Base-by-base conservation (phyloP, 2,888 invertebrate species). In the Xestia ashworthii region DNA sequence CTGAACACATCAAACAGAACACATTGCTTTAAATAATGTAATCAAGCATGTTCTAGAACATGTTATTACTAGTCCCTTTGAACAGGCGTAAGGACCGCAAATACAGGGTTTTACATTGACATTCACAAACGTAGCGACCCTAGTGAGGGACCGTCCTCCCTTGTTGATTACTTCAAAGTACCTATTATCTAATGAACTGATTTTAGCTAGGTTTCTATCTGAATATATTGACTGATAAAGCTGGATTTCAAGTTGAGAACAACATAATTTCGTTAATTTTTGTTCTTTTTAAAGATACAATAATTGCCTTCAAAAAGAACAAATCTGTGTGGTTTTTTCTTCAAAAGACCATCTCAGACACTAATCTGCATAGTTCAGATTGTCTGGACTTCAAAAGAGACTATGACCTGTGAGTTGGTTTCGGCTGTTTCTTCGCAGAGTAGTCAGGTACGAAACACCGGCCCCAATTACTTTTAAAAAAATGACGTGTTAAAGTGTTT, bases 31-130 rank as follows among this genome's bases (percentile, higher is more conserved):
- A 25, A n/a, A 73, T 79, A 81, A 75, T 58, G 25, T 66, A 70
- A 73, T 46, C 70, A 67, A 58, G 16, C 44, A 67, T 72, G 65
- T 69, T 71, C 70, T 68, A 74, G 66, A 70, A 67, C 16, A 41
- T 65, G 55, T 62, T 71, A 79, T 74, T 83, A 74, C 60, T 48
- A 78, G 67, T 79, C 73, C 60, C 82, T 82, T 82, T 83, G 82
- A 79, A 68, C 62, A 67, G 53, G 46, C 70, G 14, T 79, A 38
- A 67, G 32, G 44, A 82, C 83, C 81, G 53, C 84, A 82, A 60
- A 74, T 79, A 74, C 46, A 68, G 32, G 50, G 44, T 53, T 48
- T 68, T 16, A 60, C 70, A 74, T 82, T 79, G 71, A 71, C n/a
- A 82, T 82, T 74, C 73, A 83, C 68, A 83, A 79, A 71, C 80